These are phyloP conservation scores for Lycaon pictus DNA, from an alignment of 2,113 vertebrate species.

Conservation along the genomic window DNA sequence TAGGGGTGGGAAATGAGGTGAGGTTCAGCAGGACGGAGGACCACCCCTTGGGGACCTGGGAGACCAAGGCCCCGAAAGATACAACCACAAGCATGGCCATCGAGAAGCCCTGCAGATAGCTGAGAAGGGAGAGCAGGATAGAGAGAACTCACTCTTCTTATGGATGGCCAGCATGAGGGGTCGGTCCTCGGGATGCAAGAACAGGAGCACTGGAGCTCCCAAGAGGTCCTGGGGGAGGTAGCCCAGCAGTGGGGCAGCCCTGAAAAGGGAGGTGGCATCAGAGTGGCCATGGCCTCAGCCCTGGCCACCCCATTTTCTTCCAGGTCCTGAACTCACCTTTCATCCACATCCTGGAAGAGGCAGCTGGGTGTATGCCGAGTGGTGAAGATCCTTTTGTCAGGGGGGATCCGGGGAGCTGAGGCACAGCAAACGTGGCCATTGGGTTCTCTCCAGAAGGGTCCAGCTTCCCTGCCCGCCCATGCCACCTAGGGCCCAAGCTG, in stretches of 20 bases:
- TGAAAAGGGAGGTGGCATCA: constrained; percentile 70
- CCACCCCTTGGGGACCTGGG: background rate
- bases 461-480: background rate
- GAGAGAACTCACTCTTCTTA: constrained; percentile 91
- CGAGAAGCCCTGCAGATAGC: background rate
- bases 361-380: constrained; percentile 95
- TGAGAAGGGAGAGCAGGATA: fast-evolving
- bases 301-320: background rate
- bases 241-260: constrained; percentile 93
- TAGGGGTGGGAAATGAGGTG: background rate
- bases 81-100: background rate
- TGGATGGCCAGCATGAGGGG: constrained; percentile 95
- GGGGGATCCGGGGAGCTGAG: constrained; percentile 93
- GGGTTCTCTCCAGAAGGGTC: background rate
- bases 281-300: background rate
- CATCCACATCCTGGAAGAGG: constrained; percentile 95
- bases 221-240: constrained; percentile 95
- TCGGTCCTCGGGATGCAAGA: constrained; percentile 93
- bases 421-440: background rate
- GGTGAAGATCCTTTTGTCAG: constrained; percentile 95
- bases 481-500: background rate
- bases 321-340: constrained; percentile 85
- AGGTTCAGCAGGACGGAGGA: background rate
- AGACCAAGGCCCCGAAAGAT: background rate
- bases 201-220: constrained; percentile 92